A percentile compares a stretch with the other conserved stretches of the same genome.
Evolutionary conservation across 2,113 vertebrate species (phyloP).

Genomic region (Aldabrachelys gigantea): DNA sequence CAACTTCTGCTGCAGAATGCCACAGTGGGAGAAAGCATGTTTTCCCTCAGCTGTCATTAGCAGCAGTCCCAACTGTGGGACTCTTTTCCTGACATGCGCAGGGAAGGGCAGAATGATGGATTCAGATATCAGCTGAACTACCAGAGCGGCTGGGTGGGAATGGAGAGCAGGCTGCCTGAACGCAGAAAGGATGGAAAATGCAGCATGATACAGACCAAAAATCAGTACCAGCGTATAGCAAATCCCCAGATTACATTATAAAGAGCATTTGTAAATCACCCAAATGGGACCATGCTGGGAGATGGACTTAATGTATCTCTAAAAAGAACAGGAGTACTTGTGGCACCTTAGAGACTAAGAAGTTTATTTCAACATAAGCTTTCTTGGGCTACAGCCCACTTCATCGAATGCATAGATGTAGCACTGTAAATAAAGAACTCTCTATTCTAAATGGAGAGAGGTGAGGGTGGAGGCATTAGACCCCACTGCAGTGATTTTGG

Average conservation of each 20-base stretch:
- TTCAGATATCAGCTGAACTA: not conserved
- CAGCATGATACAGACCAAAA: not conserved
- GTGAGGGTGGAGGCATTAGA: not conserved
- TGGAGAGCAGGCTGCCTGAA: not conserved
- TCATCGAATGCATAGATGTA: no score
- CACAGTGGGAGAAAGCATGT: not conserved
- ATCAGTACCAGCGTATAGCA: not conserved
- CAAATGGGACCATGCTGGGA: not conserved
- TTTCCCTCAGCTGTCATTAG: not conserved
- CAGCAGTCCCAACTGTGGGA: not conserved
- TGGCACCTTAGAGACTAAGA: no score
- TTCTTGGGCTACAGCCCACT: no score
- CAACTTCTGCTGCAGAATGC: not conserved
- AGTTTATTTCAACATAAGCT: no score
- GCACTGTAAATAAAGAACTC: not conserved
- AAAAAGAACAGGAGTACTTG: no score
- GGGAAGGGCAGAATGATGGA: conserved; percentile 18
- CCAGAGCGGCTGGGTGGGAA: not conserved
- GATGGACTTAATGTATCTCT: not conserved
- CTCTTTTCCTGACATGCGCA: not conserved
- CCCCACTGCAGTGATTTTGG: not conserved
- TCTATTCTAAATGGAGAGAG: not conserved
- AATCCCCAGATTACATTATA: not conserved
- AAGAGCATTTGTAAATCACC: not conserved
- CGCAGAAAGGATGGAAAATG: not conserved